Evolutionary conservation across 1,140 invertebrate genomes (phyloP), one percentile per base, ranked within the genome.

Genomic region (Polyergus mexicanus): DNA sequence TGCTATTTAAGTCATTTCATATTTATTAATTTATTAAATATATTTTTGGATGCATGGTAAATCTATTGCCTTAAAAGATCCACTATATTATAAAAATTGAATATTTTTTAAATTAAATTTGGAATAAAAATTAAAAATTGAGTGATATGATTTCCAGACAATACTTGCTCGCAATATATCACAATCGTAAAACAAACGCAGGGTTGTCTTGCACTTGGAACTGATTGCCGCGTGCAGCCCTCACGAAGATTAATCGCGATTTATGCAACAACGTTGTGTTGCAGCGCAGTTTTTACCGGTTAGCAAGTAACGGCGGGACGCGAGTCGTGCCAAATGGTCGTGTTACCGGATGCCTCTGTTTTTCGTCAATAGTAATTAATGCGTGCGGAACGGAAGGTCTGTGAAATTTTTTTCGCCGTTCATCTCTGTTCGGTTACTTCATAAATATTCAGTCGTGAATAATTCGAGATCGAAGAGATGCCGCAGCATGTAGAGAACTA

Each of bases 241-340:
- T 51, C 51, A 25, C 32, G 74, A 85, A 56, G 87, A 54, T 77
- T 83, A 75, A 86, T 81, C 62, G 32, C 60, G 86, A 89, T 89
- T 89, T 83, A 86, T 75, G 71, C 76, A 69, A 84, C 22, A 63
- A 84, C 54, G 28, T 44, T 83, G 41, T 83, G 41, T 84, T 76
- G 81, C 80, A 7, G 44, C 28, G 25, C 51, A 47, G 22, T 88
- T 89, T 88, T 88, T 88, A 85, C 38, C 10, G 44, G 44, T 68
- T 38, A 58, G 38, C 71, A 62, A 60, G 47, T 51, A 69, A 74
- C 66, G 28, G 32, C 19, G 32, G 16, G 32, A 74, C 19, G 80
- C 75, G 75, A 88, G 28, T 41, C 75, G 87, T 91, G 90, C 90
- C 90, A 91, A 91, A 87, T 88, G 60, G 62, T 72, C 84, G 54